phyloP scores from a whole-genome alignment of 2,797 vertebrate species.

The Dryobates pubescens region DNA sequence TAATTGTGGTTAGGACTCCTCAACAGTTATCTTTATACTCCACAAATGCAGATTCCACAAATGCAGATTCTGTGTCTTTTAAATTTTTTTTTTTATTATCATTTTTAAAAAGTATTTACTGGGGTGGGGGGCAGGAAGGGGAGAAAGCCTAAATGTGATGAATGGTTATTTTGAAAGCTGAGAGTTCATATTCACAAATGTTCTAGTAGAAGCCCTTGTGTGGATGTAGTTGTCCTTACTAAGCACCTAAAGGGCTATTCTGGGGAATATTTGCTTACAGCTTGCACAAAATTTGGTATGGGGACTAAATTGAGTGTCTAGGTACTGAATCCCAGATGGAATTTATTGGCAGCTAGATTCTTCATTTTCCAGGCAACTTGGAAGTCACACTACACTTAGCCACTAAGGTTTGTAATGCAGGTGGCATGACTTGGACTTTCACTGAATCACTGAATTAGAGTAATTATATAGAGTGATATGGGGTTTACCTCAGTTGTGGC shows the following conservation, averaged over 20 bases:
- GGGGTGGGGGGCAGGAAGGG: no score
- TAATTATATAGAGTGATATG: not conserved
- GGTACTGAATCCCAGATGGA: not conserved
- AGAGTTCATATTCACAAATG: not conserved
- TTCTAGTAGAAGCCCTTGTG: not conserved
- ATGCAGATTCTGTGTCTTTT: not conserved
- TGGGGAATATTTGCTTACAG: not conserved
- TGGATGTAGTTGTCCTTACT: not conserved
- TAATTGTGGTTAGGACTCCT: not conserved
- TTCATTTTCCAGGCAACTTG: not conserved
- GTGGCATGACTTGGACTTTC: not conserved
- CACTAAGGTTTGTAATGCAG: not conserved
- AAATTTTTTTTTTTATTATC: not conserved
- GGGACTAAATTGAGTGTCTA: not conserved
- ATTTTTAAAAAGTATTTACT: not conserved
- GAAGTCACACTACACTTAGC: not conserved
- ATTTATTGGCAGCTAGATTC: not conserved
- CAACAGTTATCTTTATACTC: not conserved
- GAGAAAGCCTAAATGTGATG: not conserved
- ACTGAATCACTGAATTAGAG: not conserved
- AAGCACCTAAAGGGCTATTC: not conserved
- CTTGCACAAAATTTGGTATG: not conserved
- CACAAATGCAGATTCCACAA: not conserved
- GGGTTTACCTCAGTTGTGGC: not conserved
- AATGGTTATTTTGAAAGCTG: not conserved